Base-by-base conservation (phyloP, 2,113 vertebrate species). In the Agelaius phoeniceus region DNA sequence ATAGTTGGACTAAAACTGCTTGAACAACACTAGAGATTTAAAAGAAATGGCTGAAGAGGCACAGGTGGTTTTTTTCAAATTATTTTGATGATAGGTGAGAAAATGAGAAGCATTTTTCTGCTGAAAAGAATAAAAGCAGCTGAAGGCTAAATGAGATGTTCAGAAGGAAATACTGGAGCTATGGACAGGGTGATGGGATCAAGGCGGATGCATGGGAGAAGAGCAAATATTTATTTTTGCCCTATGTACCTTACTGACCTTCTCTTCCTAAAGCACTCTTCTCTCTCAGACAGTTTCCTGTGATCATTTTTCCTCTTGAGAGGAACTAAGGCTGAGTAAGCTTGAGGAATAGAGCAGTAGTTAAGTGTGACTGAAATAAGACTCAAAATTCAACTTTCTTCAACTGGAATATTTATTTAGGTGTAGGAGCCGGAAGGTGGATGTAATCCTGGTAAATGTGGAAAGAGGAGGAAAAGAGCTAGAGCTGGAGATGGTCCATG, bases 121-220 rank as follows among this genome's bases (percentile, higher is more conserved):
- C 19, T 88, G 71, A 35, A 75, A 93, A 59, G 23, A 92, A 65
- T 13, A 77, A 77, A 92, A 86, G 46, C n/a, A 80, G 31, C 13
- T 81, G 48, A 84, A 77, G 20, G n/a, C 15, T 77, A 23, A 41
- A 77, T 80, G 31, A 55, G 43, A 2, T 23, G 10, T 41, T 62
- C 20, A 33, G 52, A 62, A 75, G 68, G 43, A 74, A 62, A 11
- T 87, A 62, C 19, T 77, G 2, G n/a, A 58, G 12, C 35, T 85
- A 1, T 0, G 0, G 15, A 30, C 7, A 63, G 62, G 13, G 3
- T 82, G 39, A 37, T 74, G 31, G 11, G 37, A 62, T 74, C 61
- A 71, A 69, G 61, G 59, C 41, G 7, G 18, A 46, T 71, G 26
- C 33, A 4, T 59, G 26, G 10, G 28, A 80, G 59, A 73, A 89